Evolutionary conservation across 2,113 vertebrate species (phyloP).

Genomic region (Oriolus oriolus): DNA sequence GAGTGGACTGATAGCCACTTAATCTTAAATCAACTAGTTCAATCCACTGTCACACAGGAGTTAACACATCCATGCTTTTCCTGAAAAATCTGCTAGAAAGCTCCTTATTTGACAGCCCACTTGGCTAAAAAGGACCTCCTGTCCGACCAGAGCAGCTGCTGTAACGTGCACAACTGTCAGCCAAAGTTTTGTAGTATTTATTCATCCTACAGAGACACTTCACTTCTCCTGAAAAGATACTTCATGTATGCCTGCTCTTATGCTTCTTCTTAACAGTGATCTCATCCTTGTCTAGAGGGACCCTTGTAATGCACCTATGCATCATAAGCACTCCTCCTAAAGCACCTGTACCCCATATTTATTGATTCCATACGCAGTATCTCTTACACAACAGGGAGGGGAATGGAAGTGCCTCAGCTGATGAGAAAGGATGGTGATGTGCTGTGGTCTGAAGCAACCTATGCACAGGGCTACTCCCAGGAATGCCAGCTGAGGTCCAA

Average conservation of each 20-base stretch:
- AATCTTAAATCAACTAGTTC: background rate
- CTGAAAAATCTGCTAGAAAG: background rate
- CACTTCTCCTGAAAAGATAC: background rate
- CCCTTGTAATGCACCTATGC: background rate
- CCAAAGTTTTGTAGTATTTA: background rate
- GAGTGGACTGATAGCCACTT: background rate
- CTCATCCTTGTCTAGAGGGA: background rate
- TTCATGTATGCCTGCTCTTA: background rate
- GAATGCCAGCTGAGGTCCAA: background rate
- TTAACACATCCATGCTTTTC: background rate
- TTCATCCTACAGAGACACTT: constrained; percentile 11
- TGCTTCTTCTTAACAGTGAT: background rate
- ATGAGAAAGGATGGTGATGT: background rate
- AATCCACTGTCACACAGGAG: background rate
- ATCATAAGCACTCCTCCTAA: background rate
- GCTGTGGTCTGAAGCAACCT: background rate
- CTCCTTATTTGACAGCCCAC: background rate
- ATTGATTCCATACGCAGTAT: background rate
- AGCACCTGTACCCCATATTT: constrained; percentile 1
- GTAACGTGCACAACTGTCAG: background rate
- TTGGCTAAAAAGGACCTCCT: background rate
- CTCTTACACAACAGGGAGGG: background rate
- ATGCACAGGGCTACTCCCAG: background rate
- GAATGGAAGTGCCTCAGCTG: background rate
- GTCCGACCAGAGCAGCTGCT: background rate